Evolutionary conservation across 2,888 invertebrate species (phyloP).

Genomic region (Chironomus tentans): DNA sequence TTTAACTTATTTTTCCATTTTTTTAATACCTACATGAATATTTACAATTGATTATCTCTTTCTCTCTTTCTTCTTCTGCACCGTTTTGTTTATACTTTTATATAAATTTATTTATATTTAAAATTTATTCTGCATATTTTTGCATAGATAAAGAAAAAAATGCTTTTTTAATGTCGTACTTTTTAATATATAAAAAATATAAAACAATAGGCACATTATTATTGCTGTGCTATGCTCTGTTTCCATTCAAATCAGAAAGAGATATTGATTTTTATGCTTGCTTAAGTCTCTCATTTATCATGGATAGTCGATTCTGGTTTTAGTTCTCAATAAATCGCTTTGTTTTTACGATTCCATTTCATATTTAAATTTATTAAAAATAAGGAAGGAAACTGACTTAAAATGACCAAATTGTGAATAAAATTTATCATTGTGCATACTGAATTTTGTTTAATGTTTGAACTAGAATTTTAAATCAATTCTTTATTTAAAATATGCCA

Average conservation of each 20-base stretch:
- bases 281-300: constrained; percentile 3
- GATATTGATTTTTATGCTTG: background rate
- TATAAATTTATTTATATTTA: no score
- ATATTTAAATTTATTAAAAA: no score
- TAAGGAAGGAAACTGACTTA: no score
- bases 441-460: no score
- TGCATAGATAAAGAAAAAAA: constrained; percentile 5
- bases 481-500: no score
- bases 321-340: background rate
- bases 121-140: constrained; percentile 15
- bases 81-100: background rate
- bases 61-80: background rate
- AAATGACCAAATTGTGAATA: no score
- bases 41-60: constrained; percentile 19
- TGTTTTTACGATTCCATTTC: no score
- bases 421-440: no score
- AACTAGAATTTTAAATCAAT: no score
- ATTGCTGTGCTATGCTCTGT: background rate
- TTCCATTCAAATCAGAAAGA: background rate
- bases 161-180: background rate
- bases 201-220: constrained; percentile 1
- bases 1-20: background rate
- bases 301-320: background rate
- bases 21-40: background rate
- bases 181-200: background rate